phyloP scores from a whole-genome alignment of 2,888 invertebrate species.

The Electrophaes corylata region DNA sequence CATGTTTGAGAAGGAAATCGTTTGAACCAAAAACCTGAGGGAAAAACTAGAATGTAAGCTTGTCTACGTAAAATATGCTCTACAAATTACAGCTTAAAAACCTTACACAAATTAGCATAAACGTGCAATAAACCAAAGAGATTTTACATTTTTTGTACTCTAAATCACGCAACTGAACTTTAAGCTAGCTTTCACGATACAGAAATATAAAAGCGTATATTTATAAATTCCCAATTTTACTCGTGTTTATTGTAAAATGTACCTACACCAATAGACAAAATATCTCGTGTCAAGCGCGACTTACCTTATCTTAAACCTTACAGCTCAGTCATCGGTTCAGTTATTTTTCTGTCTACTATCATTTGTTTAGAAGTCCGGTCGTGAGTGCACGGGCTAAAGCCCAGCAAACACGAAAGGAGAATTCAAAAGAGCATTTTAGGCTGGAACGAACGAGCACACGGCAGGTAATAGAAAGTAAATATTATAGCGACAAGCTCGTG shows the following conservation, averaged over 20 bases:
- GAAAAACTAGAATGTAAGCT: conserved; percentile 14
- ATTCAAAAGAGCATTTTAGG: conserved; percentile 36
- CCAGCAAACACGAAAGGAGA: conserved; percentile 30
- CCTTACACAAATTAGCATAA: conserved; percentile 35
- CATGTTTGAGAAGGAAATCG: background rate
- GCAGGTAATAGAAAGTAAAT: conserved; percentile 66
- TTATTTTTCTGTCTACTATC: background rate
- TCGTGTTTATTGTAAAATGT: too few species aligned
- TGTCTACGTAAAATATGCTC: conserved; percentile 15
- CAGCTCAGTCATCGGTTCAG: too few species aligned
- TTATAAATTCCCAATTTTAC: background rate
- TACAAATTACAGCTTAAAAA: conserved; percentile 37
- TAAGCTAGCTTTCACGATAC: conserved; percentile 16
- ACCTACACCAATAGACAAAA: too few species aligned
- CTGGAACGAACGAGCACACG: conserved; percentile 31
- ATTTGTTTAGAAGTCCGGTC: background rate
- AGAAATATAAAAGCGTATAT: background rate
- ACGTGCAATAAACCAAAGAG: conserved; percentile 30
- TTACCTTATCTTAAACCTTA: too few species aligned
- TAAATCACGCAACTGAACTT: conserved; percentile 32
- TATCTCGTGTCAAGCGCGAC: too few species aligned
- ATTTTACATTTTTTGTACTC: conserved; percentile 21
- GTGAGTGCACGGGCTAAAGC: conserved; percentile 13
- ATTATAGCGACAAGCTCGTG: conserved; percentile 51
- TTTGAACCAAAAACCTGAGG: background rate